These are phyloP conservation scores for Alviniconcha strummeri DNA, from an alignment of 2,888 invertebrate species.

Conservation along the genomic window DNA sequence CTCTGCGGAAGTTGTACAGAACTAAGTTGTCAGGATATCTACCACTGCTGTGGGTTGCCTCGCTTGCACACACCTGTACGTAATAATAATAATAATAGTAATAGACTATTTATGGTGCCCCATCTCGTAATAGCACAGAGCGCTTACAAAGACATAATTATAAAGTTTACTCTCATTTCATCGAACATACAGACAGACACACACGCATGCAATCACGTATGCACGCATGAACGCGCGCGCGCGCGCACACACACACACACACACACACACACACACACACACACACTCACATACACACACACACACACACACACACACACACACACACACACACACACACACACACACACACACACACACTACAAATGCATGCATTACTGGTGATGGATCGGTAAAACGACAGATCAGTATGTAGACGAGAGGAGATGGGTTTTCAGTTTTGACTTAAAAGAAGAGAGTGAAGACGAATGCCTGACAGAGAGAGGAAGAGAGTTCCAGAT, in stretches of 20 bases:
- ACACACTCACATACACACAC: neutral
- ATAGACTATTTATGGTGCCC: neutral
- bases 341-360: too few relatives aligned
- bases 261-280: neutral
- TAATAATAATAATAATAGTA: neutral
- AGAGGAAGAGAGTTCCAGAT: too few relatives aligned
- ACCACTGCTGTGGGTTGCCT: neutral
- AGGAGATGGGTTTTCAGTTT: too few relatives aligned
- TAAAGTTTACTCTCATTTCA: neutral
- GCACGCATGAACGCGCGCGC: neutral
- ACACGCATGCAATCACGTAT: too few relatives aligned
- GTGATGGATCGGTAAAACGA: too few relatives aligned
- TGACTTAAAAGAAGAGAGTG: too few relatives aligned
- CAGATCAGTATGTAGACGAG: too few relatives aligned
- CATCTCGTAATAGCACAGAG: neutral
- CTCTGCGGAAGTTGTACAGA: too few relatives aligned
- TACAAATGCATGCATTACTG: too few relatives aligned
- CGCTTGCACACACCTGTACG: neutral
- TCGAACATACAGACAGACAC: neutral
- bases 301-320: constrained; percentile 12
- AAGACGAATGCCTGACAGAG: too few relatives aligned
- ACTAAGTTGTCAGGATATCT: neutral
- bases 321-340: too few relatives aligned
- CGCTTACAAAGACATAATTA: neutral
- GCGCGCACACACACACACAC: neutral